These are phyloP conservation scores for Nicator chloris DNA, from an alignment of 2,113 vertebrate species.

Conservation along the genomic window DNA sequence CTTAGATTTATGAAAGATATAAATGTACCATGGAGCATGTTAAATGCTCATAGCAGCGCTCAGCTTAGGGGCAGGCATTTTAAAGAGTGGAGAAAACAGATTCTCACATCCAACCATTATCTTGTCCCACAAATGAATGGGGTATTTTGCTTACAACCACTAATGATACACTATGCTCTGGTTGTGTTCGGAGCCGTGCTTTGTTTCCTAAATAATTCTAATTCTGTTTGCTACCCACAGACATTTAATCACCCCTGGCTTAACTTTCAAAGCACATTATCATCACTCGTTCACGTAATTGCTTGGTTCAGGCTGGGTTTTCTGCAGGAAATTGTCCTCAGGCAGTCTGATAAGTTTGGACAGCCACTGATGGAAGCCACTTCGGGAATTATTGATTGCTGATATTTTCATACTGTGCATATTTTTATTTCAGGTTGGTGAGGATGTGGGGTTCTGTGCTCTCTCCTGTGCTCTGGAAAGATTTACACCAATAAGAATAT, in stretches of 20 bases:
- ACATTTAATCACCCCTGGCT: constrained; percentile 53
- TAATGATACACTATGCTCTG: background rate
- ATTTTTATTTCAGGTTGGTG: constrained; percentile 7
- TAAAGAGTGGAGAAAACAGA: background rate
- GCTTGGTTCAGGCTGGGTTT: constrained; percentile 24
- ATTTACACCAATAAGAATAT: background rate
- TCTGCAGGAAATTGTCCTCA: constrained; percentile 48
- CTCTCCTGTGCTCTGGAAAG: background rate
- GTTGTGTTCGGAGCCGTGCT: background rate
- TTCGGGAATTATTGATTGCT: constrained; percentile 50
- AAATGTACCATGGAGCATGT: background rate
- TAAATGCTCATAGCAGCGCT: background rate
- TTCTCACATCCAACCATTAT: background rate
- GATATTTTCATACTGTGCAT: background rate
- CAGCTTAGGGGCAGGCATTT: background rate
- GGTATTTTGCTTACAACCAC: background rate
- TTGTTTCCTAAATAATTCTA: constrained; percentile 47
- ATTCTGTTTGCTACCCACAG: constrained; percentile 53
- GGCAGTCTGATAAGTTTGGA: constrained; percentile 1
- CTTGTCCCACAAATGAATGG: background rate
- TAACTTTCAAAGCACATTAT: constrained; percentile 66
- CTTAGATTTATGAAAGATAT: background rate
- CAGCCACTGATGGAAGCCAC: background rate
- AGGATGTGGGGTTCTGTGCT: background rate
- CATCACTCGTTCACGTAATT: constrained; percentile 31